Conservation (phyloP, 2,888 invertebrate species). For the Conops quadrifasciatus region DNA sequence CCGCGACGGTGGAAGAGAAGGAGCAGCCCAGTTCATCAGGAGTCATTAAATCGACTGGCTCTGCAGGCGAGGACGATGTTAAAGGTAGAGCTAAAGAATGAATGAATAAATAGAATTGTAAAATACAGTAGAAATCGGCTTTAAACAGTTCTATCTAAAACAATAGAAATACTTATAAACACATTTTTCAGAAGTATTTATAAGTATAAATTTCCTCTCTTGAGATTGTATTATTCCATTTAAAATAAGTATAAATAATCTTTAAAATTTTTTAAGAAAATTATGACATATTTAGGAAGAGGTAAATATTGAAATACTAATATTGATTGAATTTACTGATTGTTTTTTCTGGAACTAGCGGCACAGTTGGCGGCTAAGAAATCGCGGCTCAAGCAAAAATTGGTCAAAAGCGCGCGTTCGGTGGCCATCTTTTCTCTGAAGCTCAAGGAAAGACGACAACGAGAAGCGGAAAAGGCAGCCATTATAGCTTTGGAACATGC, state of each 20-base stretch:
- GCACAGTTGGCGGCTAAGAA: slow-evolving; percentile 74
- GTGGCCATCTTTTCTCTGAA: slow-evolving; percentile 88
- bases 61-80: slow-evolving; percentile 67
- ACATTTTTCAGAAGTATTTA: no score
- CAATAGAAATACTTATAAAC: no score
- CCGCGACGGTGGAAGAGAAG: slow-evolving; percentile 23
- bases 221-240: no score
- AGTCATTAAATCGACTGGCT: slow-evolving; percentile 38
- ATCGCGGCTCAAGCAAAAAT: slow-evolving; percentile 75
- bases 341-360: slow-evolving; percentile 47
- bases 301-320: no score
- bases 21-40: slow-evolving; percentile 35
- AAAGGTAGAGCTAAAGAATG: slow-evolving; percentile 65
- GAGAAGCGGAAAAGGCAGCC: slow-evolving; percentile 77
- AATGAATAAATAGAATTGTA: no score
- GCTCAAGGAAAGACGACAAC: slow-evolving; percentile 78
- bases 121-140: no score
- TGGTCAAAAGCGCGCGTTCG: slow-evolving; percentile 84
- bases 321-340: neutral
- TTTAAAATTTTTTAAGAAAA: no score
- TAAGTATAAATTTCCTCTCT: no score
- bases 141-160: no score
- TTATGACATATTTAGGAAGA: no score
- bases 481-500: slow-evolving; percentile 70
- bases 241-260: no score